A percentile compares a stretch with the other conserved stretches of the same genome.
Evolutionary conservation across 2,797 vertebrate species (phyloP).

Genomic region (Chrysolophus pictus): DNA sequence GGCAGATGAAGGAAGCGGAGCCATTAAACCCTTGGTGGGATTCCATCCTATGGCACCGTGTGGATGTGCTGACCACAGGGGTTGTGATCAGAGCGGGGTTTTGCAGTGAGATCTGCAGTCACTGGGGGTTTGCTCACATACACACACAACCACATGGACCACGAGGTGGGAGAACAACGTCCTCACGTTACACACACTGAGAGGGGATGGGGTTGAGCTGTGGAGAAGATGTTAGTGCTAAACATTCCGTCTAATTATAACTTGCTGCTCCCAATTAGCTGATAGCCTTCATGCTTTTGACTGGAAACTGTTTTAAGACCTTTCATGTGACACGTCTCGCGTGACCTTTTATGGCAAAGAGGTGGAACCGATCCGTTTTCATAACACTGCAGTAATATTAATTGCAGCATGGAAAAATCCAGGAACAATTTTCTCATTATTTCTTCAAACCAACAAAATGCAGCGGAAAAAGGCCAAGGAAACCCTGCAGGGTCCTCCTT

Average conservation of each 20-base stretch:
- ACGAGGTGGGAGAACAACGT: background rate
- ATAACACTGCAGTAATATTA: background rate
- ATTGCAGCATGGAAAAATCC: background rate
- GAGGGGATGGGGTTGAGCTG: background rate
- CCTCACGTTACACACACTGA: background rate
- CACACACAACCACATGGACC: background rate
- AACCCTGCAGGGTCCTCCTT: background rate
- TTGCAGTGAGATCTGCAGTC: background rate
- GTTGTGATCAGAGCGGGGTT: background rate
- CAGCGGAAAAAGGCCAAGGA: background rate
- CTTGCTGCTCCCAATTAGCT: background rate
- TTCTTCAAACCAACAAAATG: background rate
- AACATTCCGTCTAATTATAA: background rate
- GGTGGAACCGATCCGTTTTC: background rate
- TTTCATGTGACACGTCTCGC: background rate
- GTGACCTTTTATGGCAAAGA: background rate
- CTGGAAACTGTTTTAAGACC: background rate
- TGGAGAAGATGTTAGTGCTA: too few relatives aligned
- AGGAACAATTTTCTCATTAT: background rate
- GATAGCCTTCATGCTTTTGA: background rate
- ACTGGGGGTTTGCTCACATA: background rate
- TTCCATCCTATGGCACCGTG: accelerated
- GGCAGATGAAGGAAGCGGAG: background rate
- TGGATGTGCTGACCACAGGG: background rate
- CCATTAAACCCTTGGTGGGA: background rate